Conservation (phyloP, 2,888 invertebrate genomes). For the Nomada lathburiana region DNA sequence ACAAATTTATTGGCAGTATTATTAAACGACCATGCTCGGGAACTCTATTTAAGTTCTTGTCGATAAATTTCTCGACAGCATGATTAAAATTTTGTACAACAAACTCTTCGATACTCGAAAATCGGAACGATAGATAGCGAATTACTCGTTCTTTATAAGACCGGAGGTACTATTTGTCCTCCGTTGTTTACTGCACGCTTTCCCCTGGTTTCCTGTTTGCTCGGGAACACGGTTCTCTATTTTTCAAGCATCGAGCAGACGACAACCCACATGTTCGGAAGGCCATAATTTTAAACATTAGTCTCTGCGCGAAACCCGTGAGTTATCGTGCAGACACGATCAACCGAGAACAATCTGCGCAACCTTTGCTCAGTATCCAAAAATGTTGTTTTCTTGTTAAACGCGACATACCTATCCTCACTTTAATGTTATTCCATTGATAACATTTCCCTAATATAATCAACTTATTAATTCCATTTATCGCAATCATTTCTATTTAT, state of each 20-base stretch:
- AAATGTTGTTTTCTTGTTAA: too few relatives aligned
- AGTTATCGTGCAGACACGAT: too few relatives aligned
- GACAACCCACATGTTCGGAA: neutral
- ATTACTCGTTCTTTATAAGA: slow-evolving; percentile 1
- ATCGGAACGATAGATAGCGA: neutral
- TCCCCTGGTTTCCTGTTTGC: slow-evolving; percentile 9
- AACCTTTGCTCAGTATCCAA: too few relatives aligned
- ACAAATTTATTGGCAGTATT: neutral
- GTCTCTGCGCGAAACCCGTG: neutral
- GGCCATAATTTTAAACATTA: neutral
- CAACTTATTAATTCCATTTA: too few relatives aligned
- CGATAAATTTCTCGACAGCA: neutral
- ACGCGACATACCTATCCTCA: too few relatives aligned
- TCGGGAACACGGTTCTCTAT: neutral
- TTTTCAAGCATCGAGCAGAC: neutral
- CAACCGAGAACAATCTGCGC: too few relatives aligned
- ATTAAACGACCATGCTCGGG: too few relatives aligned
- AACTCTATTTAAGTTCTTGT: too few relatives aligned
- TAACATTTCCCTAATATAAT: too few relatives aligned
- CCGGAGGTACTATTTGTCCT: slow-evolving; percentile 7
- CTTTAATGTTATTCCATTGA: too few relatives aligned
- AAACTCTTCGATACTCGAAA: neutral
- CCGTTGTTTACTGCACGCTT: slow-evolving; percentile 3
- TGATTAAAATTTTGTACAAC: neutral
- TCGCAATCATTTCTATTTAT: too few relatives aligned